Evolutionary conservation across 2,888 invertebrate genomes (phyloP).

Genomic region (Neoascia interrupta): DNA sequence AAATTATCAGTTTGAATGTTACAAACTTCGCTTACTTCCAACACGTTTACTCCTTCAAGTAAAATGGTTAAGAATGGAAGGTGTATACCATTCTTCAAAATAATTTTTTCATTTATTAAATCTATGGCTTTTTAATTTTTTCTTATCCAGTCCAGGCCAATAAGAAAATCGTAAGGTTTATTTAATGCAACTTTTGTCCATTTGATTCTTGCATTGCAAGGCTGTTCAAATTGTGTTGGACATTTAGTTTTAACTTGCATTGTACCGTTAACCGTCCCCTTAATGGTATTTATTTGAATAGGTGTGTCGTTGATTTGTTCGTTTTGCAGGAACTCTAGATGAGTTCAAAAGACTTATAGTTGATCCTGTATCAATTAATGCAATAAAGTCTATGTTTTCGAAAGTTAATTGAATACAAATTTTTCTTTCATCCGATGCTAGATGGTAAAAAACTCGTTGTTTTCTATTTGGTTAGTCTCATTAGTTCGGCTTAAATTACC

Average conservation of each 20-base stretch:
- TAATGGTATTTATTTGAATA: slow-evolving; percentile 47
- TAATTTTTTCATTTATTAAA: too few species aligned
- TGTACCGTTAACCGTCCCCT: slow-evolving; percentile 22
- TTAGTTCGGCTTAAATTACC: not conserved
- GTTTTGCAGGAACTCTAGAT: slow-evolving; percentile 1
- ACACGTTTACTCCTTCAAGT: too few species aligned
- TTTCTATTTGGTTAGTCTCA: slow-evolving; percentile 27
- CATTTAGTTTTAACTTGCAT: slow-evolving; percentile 49
- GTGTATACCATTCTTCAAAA: slow-evolving; percentile 45
- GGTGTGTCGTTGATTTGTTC: slow-evolving; percentile 19
- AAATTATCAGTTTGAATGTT: too few species aligned
- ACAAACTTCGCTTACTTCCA: too few species aligned
- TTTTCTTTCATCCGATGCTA: slow-evolving; percentile 28
- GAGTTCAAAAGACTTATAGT: slow-evolving; percentile 16
- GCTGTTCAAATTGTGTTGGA: not conserved
- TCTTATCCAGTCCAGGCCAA: not conserved
- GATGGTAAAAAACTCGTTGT: slow-evolving; percentile 39
- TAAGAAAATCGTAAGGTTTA: not conserved
- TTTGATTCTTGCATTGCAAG: too few species aligned
- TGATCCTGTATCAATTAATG: slow-evolving; percentile 23
- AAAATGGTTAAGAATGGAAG: too few species aligned
- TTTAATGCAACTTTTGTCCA: too few species aligned
- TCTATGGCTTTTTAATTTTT: not conserved
- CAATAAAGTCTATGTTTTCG: slow-evolving; percentile 12
- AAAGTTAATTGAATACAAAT: slow-evolving; percentile 20